These are phyloP conservation scores for Dichetophora obliterata DNA, from an alignment of 2,888 invertebrate species.

Conservation along the genomic window DNA sequence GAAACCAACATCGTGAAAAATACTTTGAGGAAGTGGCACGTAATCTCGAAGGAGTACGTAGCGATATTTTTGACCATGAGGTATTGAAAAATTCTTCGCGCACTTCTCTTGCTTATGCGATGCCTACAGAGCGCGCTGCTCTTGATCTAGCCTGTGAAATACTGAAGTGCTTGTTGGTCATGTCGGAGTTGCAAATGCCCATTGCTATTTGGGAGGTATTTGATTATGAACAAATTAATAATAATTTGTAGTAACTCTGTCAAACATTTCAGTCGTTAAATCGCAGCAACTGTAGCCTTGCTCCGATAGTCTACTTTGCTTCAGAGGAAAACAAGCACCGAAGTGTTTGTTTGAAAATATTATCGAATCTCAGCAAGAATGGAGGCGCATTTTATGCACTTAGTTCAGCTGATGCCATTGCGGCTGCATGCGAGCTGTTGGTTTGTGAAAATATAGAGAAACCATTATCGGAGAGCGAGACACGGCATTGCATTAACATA, in stretches of 20 bases:
- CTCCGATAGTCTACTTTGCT: constrained; percentile 64
- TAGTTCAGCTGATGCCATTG: constrained; percentile 65
- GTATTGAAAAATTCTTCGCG: constrained; percentile 60
- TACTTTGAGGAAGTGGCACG: constrained; percentile 68
- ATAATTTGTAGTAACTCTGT: background rate
- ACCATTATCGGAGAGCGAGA: constrained; percentile 62
- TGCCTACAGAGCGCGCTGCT: constrained; percentile 61
- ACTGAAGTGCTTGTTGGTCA: constrained; percentile 62
- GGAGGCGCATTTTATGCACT: constrained; percentile 59
- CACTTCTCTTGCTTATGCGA: constrained; percentile 57
- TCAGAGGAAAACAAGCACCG: constrained; percentile 63
- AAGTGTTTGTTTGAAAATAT: constrained; percentile 61
- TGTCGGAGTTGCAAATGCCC: constrained; percentile 61
- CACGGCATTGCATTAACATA: constrained; percentile 65
- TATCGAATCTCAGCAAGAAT: constrained; percentile 67
- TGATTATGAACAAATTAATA: background rate
- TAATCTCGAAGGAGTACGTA: constrained; percentile 66
- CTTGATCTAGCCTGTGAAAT: constrained; percentile 64
- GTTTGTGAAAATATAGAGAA: constrained; percentile 59
- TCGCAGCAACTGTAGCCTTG: constrained; percentile 54
- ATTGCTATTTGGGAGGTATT: constrained; percentile 60
- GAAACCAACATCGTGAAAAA: constrained; percentile 66
- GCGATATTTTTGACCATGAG: constrained; percentile 67
- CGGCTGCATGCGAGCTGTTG: constrained; percentile 65
- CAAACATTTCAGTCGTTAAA: constrained; percentile 43